Conservation (phyloP, 2,797 vertebrate genomes). For the Oreochromis mossambicus region DNA sequence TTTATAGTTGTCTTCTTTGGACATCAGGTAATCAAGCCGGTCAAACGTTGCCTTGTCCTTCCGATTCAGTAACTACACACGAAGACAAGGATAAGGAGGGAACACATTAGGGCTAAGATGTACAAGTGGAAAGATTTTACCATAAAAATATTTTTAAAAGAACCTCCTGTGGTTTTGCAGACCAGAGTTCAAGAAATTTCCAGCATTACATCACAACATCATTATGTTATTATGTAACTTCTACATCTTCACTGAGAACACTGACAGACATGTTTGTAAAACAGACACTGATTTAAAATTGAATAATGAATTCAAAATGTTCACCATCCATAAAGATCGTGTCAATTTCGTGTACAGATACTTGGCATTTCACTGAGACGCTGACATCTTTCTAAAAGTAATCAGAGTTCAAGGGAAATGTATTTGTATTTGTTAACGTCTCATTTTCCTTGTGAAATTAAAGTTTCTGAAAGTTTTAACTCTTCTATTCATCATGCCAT, state of each 20-base stretch:
- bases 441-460: neutral
- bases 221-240: constrained; percentile 40
- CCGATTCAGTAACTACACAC: constrained; percentile 86
- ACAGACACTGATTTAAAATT: neutral
- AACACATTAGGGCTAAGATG: neutral
- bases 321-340: neutral
- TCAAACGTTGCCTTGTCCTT: constrained; percentile 98
- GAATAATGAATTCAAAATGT: neutral
- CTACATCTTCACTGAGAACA: neutral
- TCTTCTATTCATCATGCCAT: neutral
- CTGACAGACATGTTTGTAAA: neutral
- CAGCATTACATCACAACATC: constrained; percentile 46
- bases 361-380: neutral
- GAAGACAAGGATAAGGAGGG: neutral
- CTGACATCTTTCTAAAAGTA: neutral
- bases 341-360: neutral
- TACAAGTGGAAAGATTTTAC: neutral
- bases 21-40: constrained; percentile 95
- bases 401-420: neutral
- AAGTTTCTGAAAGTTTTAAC: neutral
- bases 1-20: constrained; percentile 99
- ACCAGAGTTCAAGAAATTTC: constrained; percentile 7
- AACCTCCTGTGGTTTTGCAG: constrained; percentile 12
- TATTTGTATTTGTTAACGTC: neutral
- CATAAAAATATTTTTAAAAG: neutral